Conservation (phyloP, 2,888 invertebrate genomes). For the Lycocerus yunnanus region DNA sequence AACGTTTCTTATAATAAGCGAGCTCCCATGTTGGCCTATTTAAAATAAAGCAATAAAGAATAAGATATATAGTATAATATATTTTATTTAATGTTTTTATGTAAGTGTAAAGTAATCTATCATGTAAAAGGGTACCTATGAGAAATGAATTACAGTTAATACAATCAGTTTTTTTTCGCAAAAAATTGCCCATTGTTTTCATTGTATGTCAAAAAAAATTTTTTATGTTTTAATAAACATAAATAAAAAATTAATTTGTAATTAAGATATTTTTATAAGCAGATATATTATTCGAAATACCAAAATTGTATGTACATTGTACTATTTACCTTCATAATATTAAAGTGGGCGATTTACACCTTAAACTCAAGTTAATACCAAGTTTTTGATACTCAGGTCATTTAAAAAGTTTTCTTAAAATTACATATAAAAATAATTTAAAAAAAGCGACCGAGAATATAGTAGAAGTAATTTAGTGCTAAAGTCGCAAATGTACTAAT, state of each 20-base stretch:
- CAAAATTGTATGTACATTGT: too few relatives aligned
- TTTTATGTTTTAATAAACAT: neutral
- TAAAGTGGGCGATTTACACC: neutral
- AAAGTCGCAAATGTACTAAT: neutral
- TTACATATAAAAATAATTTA: too few relatives aligned
- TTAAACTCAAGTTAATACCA: too few relatives aligned
- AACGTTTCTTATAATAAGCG: too few relatives aligned
- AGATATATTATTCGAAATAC: too few relatives aligned
- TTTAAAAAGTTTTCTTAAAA: too few relatives aligned
- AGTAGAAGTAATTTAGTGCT: neutral
- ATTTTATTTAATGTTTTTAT: neutral
- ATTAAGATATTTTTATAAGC: too few relatives aligned
- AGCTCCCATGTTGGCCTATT: too few relatives aligned
- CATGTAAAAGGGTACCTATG: neutral
- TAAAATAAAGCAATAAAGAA: neutral
- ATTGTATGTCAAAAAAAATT: neutral
- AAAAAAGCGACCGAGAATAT: neutral
- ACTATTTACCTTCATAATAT: too few relatives aligned
- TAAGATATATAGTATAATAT: neutral
- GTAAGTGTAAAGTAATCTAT: neutral
- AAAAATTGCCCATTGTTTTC: neutral
- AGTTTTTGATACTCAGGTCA: too few relatives aligned
- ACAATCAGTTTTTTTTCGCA: neutral
- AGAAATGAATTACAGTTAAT: neutral
- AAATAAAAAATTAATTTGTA: too few relatives aligned